Conservation (phyloP, 2,113 vertebrate species). For the Calidris pugnax region DNA sequence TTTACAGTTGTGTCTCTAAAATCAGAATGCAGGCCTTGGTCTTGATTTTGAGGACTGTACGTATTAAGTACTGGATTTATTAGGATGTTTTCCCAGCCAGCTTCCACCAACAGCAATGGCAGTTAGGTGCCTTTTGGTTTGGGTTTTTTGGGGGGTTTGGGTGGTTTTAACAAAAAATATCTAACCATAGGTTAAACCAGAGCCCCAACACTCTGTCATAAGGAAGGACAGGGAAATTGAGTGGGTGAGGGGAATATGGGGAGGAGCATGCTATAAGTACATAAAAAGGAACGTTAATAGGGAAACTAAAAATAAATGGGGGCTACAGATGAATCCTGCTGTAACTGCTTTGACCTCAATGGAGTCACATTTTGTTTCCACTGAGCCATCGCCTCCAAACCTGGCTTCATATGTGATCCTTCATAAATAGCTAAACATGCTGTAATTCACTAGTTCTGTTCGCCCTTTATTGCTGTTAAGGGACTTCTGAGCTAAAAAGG, state of each 20-base stretch:
- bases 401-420: neutral
- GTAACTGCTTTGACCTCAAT: neutral
- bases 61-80: neutral
- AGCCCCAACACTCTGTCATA: neutral
- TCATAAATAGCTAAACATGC: neutral
- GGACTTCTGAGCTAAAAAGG: neutral
- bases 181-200: neutral
- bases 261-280: neutral
- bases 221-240: neutral
- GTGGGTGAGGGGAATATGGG: neutral
- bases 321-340: neutral
- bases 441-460: neutral
- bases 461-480: neutral
- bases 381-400: neutral
- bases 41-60: neutral
- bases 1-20: neutral
- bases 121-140: neutral
- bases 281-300: neutral
- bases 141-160: no score
- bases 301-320: neutral
- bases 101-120: neutral
- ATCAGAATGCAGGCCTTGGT: neutral
- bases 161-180: neutral
- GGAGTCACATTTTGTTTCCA: neutral
- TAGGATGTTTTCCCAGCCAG: neutral